These are phyloP conservation scores for Drosophila santomea DNA, from an alignment of 1,140 invertebrate species.

Conservation along the genomic window DNA sequence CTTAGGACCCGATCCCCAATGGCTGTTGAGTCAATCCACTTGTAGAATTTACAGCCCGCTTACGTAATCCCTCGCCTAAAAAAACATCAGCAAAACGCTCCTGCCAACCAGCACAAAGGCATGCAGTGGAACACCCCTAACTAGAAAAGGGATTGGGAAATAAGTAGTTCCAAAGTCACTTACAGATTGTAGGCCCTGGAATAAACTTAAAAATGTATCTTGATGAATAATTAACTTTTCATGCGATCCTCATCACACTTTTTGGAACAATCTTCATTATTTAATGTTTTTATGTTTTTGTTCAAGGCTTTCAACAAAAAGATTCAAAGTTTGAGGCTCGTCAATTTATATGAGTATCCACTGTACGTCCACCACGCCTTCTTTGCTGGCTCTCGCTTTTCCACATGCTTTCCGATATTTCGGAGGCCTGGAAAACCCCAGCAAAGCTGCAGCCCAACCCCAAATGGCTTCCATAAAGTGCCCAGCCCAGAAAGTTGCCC, in stretches of 20 bases:
- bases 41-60: conserved; percentile 78
- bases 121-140: conserved; percentile 12
- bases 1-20: conserved; percentile 73
- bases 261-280: too few relatives aligned
- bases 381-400: conserved; percentile 75
- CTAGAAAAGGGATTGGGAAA: not conserved
- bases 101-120: conserved; percentile 42
- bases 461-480: conserved; percentile 24
- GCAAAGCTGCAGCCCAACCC: conserved; percentile 65
- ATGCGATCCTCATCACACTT: too few relatives aligned
- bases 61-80: conserved; percentile 64
- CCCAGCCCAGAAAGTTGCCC: conserved; percentile 77
- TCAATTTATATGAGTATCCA: not conserved
- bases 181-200: too few relatives aligned
- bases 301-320: too few relatives aligned
- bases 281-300: too few relatives aligned
- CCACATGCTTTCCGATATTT: conserved; percentile 70
- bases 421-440: conserved; percentile 40
- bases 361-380: conserved; percentile 56
- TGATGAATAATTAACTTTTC: not conserved
- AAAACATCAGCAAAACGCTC: conserved; percentile 53
- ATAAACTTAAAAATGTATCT: too few relatives aligned
- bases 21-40: conserved; percentile 53
- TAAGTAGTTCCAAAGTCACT: not conserved
- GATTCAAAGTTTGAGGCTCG: too few relatives aligned